Percentiles rank a stretch among this genome's conserved stretches.
Evolutionary conservation across 2,888 invertebrate genomes (phyloP).

Genomic region (Lasioglossum malachurum): DNA sequence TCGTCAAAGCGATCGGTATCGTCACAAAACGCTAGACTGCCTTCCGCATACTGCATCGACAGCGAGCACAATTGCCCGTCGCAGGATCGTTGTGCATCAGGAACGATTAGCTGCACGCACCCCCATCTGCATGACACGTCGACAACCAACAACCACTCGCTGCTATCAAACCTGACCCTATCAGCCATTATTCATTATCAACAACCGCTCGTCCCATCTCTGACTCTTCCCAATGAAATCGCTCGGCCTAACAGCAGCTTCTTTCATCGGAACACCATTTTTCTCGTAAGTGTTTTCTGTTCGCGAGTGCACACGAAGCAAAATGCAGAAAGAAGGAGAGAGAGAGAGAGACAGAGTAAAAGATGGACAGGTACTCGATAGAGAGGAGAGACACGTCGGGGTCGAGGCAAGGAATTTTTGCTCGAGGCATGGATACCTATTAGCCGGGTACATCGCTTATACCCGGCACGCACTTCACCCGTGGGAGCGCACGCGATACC

Average conservation of each 20-base stretch:
- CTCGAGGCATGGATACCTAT: constrained; percentile 83
- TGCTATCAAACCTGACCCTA: background rate
- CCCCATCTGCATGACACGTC: background rate
- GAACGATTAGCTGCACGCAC: constrained; percentile 1
- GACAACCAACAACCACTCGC: background rate
- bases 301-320: constrained; percentile 29
- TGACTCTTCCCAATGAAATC: background rate
- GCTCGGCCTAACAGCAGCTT: background rate
- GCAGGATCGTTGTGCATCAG: background rate
- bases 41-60: constrained; percentile 14
- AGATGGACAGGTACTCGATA: constrained; percentile 3
- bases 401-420: constrained; percentile 78
- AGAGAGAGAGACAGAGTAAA: constrained; percentile 19
- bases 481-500: constrained; percentile 84
- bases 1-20: background rate
- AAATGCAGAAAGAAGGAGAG: constrained; percentile 39
- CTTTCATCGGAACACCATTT: background rate
- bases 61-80: constrained; percentile 9
- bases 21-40: background rate
- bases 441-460: constrained; percentile 83
- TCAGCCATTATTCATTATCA: constrained; percentile 4
- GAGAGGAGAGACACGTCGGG: constrained; percentile 47
- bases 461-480: constrained; percentile 83
- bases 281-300: background rate
- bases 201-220: background rate